Base-by-base conservation (phyloP, 2,888 invertebrate species). In the Hetaerina titia region DNA sequence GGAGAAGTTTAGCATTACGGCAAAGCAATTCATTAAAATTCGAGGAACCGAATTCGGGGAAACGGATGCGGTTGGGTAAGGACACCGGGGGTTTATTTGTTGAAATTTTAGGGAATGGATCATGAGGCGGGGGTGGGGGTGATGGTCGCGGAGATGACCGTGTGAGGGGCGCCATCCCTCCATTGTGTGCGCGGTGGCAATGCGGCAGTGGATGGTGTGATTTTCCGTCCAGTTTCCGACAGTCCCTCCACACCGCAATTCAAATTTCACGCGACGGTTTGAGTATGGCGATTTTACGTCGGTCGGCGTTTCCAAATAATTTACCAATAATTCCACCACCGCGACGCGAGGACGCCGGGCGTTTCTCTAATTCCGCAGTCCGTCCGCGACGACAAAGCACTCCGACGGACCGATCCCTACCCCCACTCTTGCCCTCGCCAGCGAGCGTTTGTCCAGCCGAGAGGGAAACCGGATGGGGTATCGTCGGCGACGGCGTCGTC, bases 141-240 rank as follows among this genome's bases (percentile, higher is more conserved):
- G n/a, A n/a, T n/a, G 60, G 11, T 0, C 60, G 60, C 60, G 60
- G 60, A 60, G 60, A 60, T 17, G 60, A 17, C 60, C 11, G 60
- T 17, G 60, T 60, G 45, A 45, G 45, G 45, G 45, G 4, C 45
- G 45, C 45, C 45, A 45, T 45, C 45, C 45, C 45, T 60, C 17
- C 17, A 60, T 60, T 17, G 11, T 17, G 11, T 17, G 2, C 60
- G 5, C 69, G 69, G n/a, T 4, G 45, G 45, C 45, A 45, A 45
- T 45, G 45, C 45, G 45, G 45, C 69, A 4, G 22, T 69, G n/a
- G 22, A 69, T 22, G 69, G 69, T 69, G 69, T 69, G 22, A 69
- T n/a, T 69, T 69, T 69, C 69, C 69, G 69, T 69, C 69, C n/a
- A 69, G 69, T 69, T 69, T 69, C 69, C 69, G 69, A 69, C 69